phyloP scores from a whole-genome alignment of 2,888 invertebrate genomes.

The Rhimphoctona megacephalus region DNA sequence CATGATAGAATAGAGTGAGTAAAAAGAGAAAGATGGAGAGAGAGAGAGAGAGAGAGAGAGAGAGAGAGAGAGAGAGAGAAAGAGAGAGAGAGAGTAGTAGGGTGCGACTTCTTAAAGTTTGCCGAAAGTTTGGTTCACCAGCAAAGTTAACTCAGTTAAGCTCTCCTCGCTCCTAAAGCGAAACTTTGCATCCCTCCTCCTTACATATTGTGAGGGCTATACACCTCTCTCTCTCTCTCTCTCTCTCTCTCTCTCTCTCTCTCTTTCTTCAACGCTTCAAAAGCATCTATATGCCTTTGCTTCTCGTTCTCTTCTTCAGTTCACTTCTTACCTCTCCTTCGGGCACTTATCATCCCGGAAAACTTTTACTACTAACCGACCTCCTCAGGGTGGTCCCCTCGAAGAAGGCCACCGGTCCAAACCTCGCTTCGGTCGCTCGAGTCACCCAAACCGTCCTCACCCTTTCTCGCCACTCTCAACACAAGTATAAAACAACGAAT shows the following conservation, averaged over 20 bases:
- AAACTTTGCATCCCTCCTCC: conserved; percentile 81
- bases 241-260: conserved; percentile 16
- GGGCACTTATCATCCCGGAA: conserved; percentile 61
- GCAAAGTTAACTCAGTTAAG: conserved; percentile 85
- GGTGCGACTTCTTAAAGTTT: conserved; percentile 83
- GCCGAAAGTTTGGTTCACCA: conserved; percentile 84
- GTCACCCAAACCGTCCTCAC: conserved; percentile 1
- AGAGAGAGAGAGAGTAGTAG: conserved; percentile 73
- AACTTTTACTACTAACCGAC: conserved; percentile 46
- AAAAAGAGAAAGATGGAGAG: conserved; percentile 17
- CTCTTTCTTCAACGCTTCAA: conserved; percentile 44
- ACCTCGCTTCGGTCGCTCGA: conserved; percentile 34
- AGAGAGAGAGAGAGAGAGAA: conserved; percentile 37
- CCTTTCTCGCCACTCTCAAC: background rate
- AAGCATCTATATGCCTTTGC: background rate
- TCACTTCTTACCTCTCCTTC: conserved; percentile 63
- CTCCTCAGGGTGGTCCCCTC: conserved; percentile 41
- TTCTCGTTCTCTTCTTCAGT: conserved; percentile 60
- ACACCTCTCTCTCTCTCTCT: background rate
- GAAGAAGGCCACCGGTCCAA: conserved; percentile 42
- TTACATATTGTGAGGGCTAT: conserved; percentile 8
- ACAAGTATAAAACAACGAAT: conserved; percentile 11
- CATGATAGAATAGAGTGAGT: conserved; percentile 8
- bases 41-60: background rate
- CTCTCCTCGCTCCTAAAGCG: conserved; percentile 81